These are phyloP conservation scores for Sphenodon punctatus DNA, from an alignment of 2,797 vertebrate genomes.

Conservation along the genomic window DNA sequence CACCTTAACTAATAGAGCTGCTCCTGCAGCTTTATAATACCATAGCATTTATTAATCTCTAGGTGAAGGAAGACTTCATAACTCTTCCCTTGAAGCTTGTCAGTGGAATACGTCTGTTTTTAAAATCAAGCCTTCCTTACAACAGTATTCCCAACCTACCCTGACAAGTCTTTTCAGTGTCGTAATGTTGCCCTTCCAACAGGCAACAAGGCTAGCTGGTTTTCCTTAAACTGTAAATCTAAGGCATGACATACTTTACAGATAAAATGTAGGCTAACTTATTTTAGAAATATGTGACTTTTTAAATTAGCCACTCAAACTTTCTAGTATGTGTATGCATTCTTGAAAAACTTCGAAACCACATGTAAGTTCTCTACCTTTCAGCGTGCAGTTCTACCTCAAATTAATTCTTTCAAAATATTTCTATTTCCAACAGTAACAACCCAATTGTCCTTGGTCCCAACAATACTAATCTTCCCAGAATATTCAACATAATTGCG, in stretches of 20 bases:
- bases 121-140: not conserved
- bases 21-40: no score
- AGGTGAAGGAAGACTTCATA: not conserved
- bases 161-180: not conserved
- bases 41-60: not conserved
- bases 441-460: conserved; percentile 94
- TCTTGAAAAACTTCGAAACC: not conserved
- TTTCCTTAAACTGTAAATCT: not conserved
- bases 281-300: no score
- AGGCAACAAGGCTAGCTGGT: no score
- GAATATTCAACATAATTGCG: conserved; percentile 95
- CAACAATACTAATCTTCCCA: conserved; percentile 95
- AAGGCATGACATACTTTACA: conserved; percentile 37
- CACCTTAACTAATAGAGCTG: no score
- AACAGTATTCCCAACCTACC: not conserved
- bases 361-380: not conserved
- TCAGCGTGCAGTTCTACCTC: not conserved
- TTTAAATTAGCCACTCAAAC: not conserved
- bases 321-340: not conserved
- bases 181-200: no score
- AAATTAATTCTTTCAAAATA: not conserved
- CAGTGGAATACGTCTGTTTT: not conserved
- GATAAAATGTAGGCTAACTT: not conserved
- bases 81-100: not conserved
- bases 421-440: conserved; percentile 82